These are phyloP conservation scores for Tachycineta bicolor DNA, from an alignment of 2,113 vertebrate species.

Conservation along the genomic window DNA sequence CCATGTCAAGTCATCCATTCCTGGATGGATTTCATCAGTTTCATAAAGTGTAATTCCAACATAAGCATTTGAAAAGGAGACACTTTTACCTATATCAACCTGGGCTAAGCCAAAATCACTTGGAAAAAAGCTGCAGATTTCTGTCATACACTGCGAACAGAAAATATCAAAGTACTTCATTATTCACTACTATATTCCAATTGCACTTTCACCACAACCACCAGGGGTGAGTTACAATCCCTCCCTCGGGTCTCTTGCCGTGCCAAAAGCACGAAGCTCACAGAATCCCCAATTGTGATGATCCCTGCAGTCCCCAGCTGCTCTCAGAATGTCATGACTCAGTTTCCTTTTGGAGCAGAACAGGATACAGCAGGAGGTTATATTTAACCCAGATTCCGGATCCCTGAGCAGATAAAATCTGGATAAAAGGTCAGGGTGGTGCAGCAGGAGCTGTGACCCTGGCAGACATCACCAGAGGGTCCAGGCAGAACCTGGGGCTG, in stretches of 20 bases:
- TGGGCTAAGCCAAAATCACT: not conserved
- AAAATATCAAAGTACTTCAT: not conserved
- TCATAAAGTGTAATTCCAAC: not conserved
- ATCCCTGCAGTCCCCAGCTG: not conserved
- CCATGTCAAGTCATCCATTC: not conserved
- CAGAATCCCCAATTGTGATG: accelerated
- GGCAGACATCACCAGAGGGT: not conserved
- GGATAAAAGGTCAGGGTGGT: not conserved
- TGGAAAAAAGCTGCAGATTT: not conserved
- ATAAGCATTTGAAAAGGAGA: not conserved
- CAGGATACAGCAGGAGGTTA: not conserved
- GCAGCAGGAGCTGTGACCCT: not conserved
- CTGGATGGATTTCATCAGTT: not conserved
- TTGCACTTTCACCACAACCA: not conserved
- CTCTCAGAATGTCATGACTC: not conserved
- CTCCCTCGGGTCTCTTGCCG: not conserved
- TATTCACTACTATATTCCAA: not conserved
- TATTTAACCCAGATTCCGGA: not conserved
- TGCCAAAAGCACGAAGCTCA: not conserved
- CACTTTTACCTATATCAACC: not conserved
- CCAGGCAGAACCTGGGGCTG: not conserved
- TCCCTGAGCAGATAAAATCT: not conserved
- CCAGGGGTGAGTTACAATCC: not conserved
- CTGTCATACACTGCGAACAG: not conserved
- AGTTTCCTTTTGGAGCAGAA: not conserved